Evolutionary conservation across 2,797 vertebrate species (phyloP).

Genomic region (Smutsia gigantea): DNA sequence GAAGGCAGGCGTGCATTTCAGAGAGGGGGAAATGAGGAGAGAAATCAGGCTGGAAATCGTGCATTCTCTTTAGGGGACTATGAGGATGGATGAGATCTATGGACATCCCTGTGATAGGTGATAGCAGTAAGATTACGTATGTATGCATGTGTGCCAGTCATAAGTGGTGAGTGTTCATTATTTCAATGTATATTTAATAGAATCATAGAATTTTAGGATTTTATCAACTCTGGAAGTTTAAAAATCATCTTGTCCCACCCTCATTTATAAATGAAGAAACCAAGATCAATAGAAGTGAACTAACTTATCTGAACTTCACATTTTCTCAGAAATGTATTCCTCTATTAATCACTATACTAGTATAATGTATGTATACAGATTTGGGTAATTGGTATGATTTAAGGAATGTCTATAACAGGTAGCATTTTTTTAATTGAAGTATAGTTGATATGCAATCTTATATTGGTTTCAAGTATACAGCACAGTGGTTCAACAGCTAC

Average conservation of each 20-base stretch:
- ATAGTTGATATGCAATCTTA: too few relatives aligned
- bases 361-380: not conserved
- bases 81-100: not conserved
- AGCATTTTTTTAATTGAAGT: not conserved
- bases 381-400: not conserved
- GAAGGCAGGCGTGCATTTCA: not conserved
- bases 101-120: not conserved
- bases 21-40: not conserved
- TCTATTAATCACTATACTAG: not conserved
- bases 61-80: rapidly evolving
- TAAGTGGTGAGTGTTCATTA: not conserved
- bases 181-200: not conserved
- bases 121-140: not conserved
- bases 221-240: not conserved
- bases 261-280: constrained; percentile 13
- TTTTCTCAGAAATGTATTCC: not conserved
- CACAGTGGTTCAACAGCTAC: too few relatives aligned
- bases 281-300: not conserved
- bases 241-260: not conserved
- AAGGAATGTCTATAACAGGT: not conserved
- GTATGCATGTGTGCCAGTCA: not conserved
- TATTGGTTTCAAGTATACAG: too few relatives aligned
- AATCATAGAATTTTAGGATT: not conserved
- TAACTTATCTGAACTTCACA: not conserved
- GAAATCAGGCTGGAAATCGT: not conserved